phyloP scores from a whole-genome alignment of 2,113 vertebrate species.

The Tursiops truncatus region DNA sequence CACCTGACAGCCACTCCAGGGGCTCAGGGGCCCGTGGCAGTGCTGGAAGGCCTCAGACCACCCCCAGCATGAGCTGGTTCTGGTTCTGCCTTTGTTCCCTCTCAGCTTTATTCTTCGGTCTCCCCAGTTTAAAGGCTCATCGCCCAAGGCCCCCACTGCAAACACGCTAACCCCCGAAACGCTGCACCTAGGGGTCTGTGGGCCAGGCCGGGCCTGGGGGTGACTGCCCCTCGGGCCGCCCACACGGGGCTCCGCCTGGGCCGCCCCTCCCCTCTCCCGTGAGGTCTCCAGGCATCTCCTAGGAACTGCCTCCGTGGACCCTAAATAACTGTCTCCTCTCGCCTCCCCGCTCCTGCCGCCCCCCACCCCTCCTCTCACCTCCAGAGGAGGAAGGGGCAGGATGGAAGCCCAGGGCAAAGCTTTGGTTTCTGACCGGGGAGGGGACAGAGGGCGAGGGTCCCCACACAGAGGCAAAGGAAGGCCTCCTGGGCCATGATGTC shows the following conservation, averaged over 20 bases:
- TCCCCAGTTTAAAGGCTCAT: background rate
- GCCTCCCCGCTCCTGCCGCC: rapidly evolving
- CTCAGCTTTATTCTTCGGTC: background rate
- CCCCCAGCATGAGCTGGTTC: background rate
- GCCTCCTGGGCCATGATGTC: background rate
- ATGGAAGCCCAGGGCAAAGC: background rate
- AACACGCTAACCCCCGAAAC: too few relatives aligned
- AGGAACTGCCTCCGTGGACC: background rate
- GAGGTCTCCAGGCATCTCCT: background rate
- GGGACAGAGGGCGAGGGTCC: background rate
- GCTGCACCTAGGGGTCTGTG: rapidly evolving
- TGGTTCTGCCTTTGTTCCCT: background rate
- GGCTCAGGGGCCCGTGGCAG: background rate
- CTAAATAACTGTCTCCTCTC: too few relatives aligned
- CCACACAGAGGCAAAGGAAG: background rate
- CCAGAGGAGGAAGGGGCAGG: background rate
- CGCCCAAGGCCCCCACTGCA: too few relatives aligned
- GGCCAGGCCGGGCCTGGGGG: background rate
- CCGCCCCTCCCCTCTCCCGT: background rate
- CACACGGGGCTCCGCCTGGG: background rate
- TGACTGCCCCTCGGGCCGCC: background rate
- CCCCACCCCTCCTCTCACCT: too few relatives aligned
- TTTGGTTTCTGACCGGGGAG: background rate
- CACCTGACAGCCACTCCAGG: background rate
- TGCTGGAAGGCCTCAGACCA: rapidly evolving